These are phyloP conservation scores for Cossypha polioptera DNA, from an alignment of 2,797 vertebrate species.

Conservation along the genomic window DNA sequence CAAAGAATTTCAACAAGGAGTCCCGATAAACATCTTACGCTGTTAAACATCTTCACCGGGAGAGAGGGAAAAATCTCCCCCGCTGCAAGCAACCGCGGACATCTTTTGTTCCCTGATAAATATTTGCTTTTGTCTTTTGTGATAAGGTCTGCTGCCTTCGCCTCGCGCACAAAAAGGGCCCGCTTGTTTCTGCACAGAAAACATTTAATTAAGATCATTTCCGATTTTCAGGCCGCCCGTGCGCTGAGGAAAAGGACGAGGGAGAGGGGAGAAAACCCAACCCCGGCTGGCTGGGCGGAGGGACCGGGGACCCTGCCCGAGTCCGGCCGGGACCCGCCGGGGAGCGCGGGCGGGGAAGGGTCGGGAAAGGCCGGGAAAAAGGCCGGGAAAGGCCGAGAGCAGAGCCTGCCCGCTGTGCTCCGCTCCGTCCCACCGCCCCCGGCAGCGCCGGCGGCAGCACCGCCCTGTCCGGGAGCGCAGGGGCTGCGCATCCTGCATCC, in stretches of 20 bases:
- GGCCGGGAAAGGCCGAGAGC: not conserved
- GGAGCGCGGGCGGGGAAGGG: not conserved
- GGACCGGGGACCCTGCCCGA: not conserved
- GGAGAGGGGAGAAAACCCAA: not conserved
- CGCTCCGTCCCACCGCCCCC: not conserved
- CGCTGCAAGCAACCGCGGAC: constrained; percentile 67
- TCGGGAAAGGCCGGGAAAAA: accelerated
- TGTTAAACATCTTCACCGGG: constrained; percentile 60
- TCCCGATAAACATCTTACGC: constrained; percentile 59
- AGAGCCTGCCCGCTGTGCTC: not conserved
- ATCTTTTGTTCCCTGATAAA: constrained; percentile 87
- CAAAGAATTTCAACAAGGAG: constrained; percentile 42
- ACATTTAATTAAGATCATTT: constrained; percentile 83
- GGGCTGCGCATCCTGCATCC: too few species aligned
- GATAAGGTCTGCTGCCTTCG: constrained; percentile 67
- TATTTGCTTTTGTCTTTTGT: constrained; percentile 86
- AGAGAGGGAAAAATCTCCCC: constrained; percentile 76
- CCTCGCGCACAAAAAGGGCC: constrained; percentile 17
- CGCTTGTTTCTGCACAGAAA: constrained; percentile 65
- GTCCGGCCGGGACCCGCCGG: not conserved
- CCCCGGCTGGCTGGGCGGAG: not conserved
- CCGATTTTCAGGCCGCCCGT: constrained; percentile 55
- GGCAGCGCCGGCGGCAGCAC: not conserved
- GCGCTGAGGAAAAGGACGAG: constrained; percentile 48
- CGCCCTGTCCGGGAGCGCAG: not conserved